phyloP scores from a whole-genome alignment of 2,113 vertebrate species.

The Larimichthys polyactis region DNA sequence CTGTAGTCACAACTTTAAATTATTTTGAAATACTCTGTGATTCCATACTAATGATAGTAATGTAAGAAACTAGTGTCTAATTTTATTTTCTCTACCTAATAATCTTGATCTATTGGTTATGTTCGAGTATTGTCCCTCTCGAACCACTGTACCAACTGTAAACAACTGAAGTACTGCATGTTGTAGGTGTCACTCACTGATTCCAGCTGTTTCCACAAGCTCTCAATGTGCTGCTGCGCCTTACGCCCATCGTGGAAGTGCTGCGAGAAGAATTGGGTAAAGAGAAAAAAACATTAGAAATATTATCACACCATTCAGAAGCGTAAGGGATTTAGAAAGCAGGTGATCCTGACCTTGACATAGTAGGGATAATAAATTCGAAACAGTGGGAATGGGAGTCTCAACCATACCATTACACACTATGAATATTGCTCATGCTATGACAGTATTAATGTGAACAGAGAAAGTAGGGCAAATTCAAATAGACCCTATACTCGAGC shows the following conservation, averaged over 20 bases:
- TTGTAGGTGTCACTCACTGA: constrained; percentile 84
- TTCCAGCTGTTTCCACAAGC: constrained; percentile 97
- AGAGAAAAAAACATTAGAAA: constrained; percentile 11
- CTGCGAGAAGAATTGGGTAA: constrained; percentile 76
- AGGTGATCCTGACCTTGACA: constrained; percentile 53
- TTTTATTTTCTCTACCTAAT: background rate
- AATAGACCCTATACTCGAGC: constrained; percentile 11
- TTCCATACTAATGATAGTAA: too few species aligned
- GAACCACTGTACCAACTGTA: background rate
- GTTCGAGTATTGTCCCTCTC: background rate
- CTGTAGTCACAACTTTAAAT: background rate
- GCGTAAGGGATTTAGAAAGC: constrained; percentile 47
- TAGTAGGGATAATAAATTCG: constrained; percentile 34
- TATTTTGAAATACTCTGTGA: background rate
- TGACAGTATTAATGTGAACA: constrained; percentile 25
- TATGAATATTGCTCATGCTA: constrained; percentile 34
- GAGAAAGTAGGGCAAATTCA: constrained; percentile 53
- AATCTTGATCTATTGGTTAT: background rate
- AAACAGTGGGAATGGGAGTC: background rate
- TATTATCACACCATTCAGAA: constrained; percentile 21
- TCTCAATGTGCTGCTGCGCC: constrained; percentile 96
- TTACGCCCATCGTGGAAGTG: constrained; percentile 97
- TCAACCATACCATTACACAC: constrained; percentile 21
- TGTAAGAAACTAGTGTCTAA: too few species aligned
- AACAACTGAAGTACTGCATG: background rate